phyloP scores from a whole-genome alignment of 1,140 invertebrate genomes.

The Camponotus pennsylvanicus region DNA sequence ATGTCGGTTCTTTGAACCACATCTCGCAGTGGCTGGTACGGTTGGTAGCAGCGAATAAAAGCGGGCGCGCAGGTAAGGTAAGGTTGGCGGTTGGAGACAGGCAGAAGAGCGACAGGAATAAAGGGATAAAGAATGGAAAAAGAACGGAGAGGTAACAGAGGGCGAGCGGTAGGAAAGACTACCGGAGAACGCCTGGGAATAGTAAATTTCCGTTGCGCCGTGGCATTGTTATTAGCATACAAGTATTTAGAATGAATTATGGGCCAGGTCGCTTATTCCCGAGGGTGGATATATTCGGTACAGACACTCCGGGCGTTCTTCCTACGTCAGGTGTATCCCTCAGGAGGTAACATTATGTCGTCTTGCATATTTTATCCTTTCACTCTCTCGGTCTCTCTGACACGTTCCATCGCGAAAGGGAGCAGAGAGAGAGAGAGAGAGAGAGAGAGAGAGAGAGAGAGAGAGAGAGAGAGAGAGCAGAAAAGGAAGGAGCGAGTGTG shows the following conservation, averaged over 20 bases:
- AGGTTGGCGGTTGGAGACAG: constrained; percentile 8
- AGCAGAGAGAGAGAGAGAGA: constrained; percentile 15
- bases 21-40: neutral
- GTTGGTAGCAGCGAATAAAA: constrained; percentile 13
- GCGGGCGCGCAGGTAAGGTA: constrained; percentile 29
- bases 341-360: constrained; percentile 72
- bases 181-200: constrained; percentile 73
- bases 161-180: constrained; percentile 11
- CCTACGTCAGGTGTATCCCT: constrained; percentile 80
- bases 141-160: neutral
- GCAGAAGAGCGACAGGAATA: neutral
- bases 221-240: constrained; percentile 82
- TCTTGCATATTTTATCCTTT: constrained; percentile 75
- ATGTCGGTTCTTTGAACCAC: constrained; percentile 65
- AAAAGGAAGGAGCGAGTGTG: neutral
- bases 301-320: constrained; percentile 44
- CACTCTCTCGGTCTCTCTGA: neutral
- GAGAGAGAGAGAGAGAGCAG: constrained; percentile 4
- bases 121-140: constrained; percentile 39
- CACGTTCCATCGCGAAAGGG: constrained; percentile 17
- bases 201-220: constrained; percentile 80
- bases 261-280: constrained; percentile 74
- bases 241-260: constrained; percentile 84
- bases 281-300: constrained; percentile 74
- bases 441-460: neutral